These are phyloP conservation scores for Diarsia dahlii DNA, from an alignment of 2,888 invertebrate genomes.

Conservation along the genomic window DNA sequence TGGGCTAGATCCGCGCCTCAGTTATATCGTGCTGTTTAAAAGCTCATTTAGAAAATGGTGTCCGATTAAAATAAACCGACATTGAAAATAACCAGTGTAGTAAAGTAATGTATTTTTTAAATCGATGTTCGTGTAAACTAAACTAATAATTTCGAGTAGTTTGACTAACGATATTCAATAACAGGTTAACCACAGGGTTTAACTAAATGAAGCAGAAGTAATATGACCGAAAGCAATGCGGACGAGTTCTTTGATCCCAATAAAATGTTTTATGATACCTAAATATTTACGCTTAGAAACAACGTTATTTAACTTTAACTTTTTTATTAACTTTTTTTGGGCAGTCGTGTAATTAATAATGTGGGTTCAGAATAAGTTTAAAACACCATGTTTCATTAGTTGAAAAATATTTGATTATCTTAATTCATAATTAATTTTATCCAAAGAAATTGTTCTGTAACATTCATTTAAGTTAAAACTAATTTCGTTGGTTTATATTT, in stretches of 20 bases:
- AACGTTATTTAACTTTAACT: too few relatives aligned
- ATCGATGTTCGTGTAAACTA: slow-evolving; percentile 2
- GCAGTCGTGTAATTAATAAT: background rate
- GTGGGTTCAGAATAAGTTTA: background rate
- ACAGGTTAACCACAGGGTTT: background rate
- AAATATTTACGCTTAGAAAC: background rate
- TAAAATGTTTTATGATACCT: background rate
- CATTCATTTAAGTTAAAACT: background rate
- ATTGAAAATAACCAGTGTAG: background rate
- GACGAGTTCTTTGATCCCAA: slow-evolving; percentile 4
- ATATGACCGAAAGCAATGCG: background rate
- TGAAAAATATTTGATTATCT: background rate
- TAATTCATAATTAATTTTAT: background rate
- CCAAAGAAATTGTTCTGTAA: slow-evolving; percentile 1
- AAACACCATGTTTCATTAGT: background rate
- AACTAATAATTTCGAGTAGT: background rate
- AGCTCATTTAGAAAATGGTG: background rate
- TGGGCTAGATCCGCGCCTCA: too few relatives aligned
- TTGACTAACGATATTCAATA: background rate
- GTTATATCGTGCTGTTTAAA: background rate
- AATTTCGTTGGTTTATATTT: slow-evolving; percentile 11
- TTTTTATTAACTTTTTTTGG: too few relatives aligned
- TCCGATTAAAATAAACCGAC: background rate
- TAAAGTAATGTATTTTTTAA: background rate
- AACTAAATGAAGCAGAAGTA: slow-evolving; percentile 9